Evolutionary conservation across 2,113 vertebrate genomes (phyloP).

Genomic region (sheep (Ovis aries)): DNA sequence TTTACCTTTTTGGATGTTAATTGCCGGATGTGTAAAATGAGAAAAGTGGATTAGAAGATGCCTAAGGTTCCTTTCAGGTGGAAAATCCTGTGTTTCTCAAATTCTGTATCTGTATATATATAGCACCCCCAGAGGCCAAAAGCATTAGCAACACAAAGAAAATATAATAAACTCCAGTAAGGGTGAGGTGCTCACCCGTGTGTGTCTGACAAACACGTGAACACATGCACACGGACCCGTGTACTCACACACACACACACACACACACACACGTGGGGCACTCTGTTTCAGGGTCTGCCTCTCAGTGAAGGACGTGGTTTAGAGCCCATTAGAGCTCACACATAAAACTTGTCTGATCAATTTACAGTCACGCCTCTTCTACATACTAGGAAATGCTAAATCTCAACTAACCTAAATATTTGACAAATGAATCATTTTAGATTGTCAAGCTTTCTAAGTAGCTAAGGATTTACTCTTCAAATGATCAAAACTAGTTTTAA

Average conservation of each 20-base stretch:
- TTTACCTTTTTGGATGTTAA: not conserved
- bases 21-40: conserved; percentile 18
- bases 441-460: conserved; percentile 23
- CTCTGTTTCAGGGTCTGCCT: not conserved
- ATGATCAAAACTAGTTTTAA: conserved; percentile 40
- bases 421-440: conserved; percentile 37
- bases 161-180: conserved; percentile 9
- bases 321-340: not conserved
- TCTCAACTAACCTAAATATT: conserved; percentile 38
- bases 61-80: conserved; percentile 34
- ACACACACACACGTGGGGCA: not conserved
- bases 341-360: not conserved
- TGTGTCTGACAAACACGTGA: not conserved
- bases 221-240: not conserved
- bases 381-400: not conserved
- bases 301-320: not conserved
- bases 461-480: conserved; percentile 17
- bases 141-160: conserved; percentile 60
- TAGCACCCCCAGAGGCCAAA: conserved; percentile 72
- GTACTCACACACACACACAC: not conserved
- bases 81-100: conserved; percentile 50
- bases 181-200: not conserved
- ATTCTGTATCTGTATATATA: conserved; percentile 65
- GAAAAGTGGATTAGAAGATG: conserved; percentile 33
- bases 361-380: not conserved